Evolutionary conservation across 2,113 vertebrate genomes (phyloP).

Genomic region (Lethenteron camtschaticum): DNA sequence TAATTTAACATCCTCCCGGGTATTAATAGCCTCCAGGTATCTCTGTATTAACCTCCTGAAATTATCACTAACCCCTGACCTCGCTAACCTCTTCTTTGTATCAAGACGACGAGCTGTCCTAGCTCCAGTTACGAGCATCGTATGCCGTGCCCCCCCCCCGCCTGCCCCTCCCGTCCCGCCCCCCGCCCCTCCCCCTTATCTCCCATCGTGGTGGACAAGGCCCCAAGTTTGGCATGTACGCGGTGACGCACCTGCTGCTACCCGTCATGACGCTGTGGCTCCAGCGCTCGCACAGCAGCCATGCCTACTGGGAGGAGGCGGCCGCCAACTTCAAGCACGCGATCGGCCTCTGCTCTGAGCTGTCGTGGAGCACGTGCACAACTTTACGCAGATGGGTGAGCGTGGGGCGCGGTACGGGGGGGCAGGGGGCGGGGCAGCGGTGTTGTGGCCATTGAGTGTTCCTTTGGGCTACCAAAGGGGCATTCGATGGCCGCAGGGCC

Average conservation of each 20-base stretch:
- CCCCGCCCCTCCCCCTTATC: neutral
- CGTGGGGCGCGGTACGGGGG: too few relatives aligned
- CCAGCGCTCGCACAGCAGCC: slow-evolving; percentile 65
- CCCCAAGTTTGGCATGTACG: slow-evolving; percentile 83
- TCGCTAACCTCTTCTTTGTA: neutral
- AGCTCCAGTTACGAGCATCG: neutral
- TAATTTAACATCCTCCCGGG: too few relatives aligned
- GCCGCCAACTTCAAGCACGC: slow-evolving; percentile 93
- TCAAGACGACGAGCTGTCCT: neutral
- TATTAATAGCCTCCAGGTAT: neutral
- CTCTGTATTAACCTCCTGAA: neutral
- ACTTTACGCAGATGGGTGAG: slow-evolving; percentile 63
- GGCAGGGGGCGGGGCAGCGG: too few relatives aligned
- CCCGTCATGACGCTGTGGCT: slow-evolving; percentile 92
- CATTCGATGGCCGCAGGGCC: too few relatives aligned
- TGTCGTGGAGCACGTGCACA: slow-evolving; percentile 80
- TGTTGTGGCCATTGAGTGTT: too few relatives aligned
- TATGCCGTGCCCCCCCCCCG: too few relatives aligned
- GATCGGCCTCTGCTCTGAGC: slow-evolving; percentile 76
- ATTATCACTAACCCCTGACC: neutral
- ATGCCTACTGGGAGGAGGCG: slow-evolving; percentile 75
- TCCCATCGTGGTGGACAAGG: slow-evolving; percentile 22
- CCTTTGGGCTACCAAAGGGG: too few relatives aligned
- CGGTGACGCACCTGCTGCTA: slow-evolving; percentile 76
- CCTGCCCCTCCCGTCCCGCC: neutral